Percentiles rank a stretch among this genome's conserved stretches.
Conservation (phyloP, 2,888 invertebrate genomes). For the Spisula subtruncata region DNA sequence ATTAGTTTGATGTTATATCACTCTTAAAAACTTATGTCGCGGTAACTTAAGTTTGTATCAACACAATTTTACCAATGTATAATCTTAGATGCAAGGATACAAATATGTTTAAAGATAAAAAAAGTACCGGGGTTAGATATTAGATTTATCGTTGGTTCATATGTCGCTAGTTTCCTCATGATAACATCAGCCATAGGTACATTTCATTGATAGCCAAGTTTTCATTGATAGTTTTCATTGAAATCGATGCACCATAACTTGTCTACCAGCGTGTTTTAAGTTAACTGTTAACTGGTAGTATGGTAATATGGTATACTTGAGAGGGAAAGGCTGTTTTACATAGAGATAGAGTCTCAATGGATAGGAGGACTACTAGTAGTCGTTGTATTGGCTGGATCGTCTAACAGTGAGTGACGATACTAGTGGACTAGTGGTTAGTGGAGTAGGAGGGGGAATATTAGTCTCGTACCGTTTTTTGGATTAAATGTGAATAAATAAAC, state of each 20-base stretch:
- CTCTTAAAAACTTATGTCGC: neutral
- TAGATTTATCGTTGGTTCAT: neutral
- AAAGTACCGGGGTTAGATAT: neutral
- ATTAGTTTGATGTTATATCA: neutral
- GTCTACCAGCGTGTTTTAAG: neutral
- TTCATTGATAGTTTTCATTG: neutral
- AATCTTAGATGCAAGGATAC: neutral
- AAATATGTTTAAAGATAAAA: neutral
- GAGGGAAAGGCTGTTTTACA: neutral
- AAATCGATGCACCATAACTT: conserved; percentile 15
- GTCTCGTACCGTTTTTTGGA: neutral
- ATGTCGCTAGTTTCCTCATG: neutral
- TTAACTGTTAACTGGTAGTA: conserved; percentile 13
- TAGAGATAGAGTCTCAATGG: neutral
- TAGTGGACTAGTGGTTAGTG: no score
- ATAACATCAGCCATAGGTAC: conserved; percentile 13
- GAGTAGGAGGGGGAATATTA: neutral
- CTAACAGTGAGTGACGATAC: neutral
- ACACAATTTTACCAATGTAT: neutral
- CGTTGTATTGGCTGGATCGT: neutral
- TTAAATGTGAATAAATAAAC: conserved; percentile 4
- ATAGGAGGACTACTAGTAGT: neutral
- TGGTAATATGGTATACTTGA: neutral
- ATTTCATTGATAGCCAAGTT: conserved; percentile 24
- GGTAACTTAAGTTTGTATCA: neutral